phyloP scores from a whole-genome alignment of 1,140 invertebrate species.

The Heliconius hermathena region DNA sequence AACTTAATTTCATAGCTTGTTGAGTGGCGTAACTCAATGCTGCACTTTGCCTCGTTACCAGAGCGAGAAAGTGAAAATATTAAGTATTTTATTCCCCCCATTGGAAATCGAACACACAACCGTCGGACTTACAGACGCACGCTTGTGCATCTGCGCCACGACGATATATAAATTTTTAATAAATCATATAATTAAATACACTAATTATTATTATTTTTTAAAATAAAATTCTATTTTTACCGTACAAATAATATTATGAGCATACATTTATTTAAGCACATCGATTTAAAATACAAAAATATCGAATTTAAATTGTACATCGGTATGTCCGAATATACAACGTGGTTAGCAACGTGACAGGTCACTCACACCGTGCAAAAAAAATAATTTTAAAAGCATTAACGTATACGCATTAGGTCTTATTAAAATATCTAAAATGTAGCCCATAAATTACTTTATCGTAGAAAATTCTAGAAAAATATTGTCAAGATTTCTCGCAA shows the following conservation, averaged over 20 bases:
- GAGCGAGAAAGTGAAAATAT: too few relatives aligned
- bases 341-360: constrained; percentile 51
- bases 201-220: not conserved
- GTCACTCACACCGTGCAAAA: constrained; percentile 44
- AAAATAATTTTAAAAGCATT: constrained; percentile 9
- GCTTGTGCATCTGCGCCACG: too few relatives aligned
- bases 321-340: constrained; percentile 8
- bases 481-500: not conserved
- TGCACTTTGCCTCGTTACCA: too few relatives aligned
- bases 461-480: not conserved
- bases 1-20: too few relatives aligned
- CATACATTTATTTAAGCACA: constrained; percentile 4
- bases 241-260: not conserved
- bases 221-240: not conserved
- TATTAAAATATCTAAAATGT: constrained; percentile 4
- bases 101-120: too few relatives aligned
- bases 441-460: not conserved
- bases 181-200: not conserved
- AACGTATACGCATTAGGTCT: not conserved
- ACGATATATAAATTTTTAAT: not conserved
- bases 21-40: too few relatives aligned
- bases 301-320: constrained; percentile 37
- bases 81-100: too few relatives aligned
- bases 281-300: constrained; percentile 26
- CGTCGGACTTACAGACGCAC: too few relatives aligned